phyloP scores from a whole-genome alignment of 2,888 invertebrate genomes.

The Serrognathus titanus region DNA sequence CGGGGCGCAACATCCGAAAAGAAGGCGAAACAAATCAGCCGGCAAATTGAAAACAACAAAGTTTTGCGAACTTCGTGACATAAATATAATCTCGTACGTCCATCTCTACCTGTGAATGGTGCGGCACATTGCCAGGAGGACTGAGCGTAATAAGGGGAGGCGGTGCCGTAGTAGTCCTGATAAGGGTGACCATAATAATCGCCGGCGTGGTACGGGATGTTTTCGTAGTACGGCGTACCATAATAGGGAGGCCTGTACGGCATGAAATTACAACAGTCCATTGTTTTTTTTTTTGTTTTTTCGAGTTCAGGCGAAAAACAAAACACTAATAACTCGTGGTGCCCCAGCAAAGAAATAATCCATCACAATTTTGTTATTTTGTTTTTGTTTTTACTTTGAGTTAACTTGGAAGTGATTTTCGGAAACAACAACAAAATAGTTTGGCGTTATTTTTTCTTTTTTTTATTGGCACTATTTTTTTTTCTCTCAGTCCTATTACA shows the following conservation, averaged over 20 bases:
- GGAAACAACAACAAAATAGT: background rate
- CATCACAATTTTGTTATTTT: slow-evolving; percentile 5
- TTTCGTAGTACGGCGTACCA: slow-evolving; percentile 38
- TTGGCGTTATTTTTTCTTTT: too few species aligned
- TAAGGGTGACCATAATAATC: slow-evolving; percentile 34
- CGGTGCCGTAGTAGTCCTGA: slow-evolving; percentile 37
- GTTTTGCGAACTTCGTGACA: slow-evolving; percentile 20
- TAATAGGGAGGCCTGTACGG: slow-evolving; percentile 44
- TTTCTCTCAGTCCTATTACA: too few species aligned
- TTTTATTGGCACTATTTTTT: too few species aligned
- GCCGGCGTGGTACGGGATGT: slow-evolving; percentile 34
- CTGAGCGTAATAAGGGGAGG: slow-evolving; percentile 31
- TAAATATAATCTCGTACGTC: slow-evolving; percentile 24
- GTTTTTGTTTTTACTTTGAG: background rate
- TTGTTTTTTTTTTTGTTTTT: slow-evolving; percentile 15
- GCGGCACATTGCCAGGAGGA: slow-evolving; percentile 42
- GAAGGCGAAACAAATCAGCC: background rate
- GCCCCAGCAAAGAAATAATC: too few species aligned
- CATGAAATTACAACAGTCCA: slow-evolving; percentile 49
- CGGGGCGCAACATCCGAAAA: background rate
- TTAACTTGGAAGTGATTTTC: background rate
- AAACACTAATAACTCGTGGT: too few species aligned
- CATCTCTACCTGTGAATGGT: slow-evolving; percentile 39
- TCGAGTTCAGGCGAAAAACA: background rate
- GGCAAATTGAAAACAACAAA: slow-evolving; percentile 1